Percentiles rank a stretch among this genome's conserved stretches.
These are phyloP conservation scores for Kryptolebias ocellatus DNA, from an alignment of 2,797 vertebrate genomes.

Conservation along the genomic window DNA sequence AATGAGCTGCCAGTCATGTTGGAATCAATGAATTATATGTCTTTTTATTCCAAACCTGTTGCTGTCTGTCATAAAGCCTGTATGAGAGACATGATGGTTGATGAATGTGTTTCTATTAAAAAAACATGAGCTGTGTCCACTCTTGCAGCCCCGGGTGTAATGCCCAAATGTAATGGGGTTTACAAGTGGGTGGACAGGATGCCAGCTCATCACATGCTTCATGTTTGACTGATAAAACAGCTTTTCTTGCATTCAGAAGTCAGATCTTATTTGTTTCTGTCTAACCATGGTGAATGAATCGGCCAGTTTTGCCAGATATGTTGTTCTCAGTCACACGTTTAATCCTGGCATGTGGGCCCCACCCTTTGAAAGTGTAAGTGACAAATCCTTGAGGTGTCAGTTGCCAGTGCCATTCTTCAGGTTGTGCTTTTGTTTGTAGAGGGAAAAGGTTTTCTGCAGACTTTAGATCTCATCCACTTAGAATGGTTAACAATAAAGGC, in stretches of 20 bases:
- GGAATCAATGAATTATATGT: background rate
- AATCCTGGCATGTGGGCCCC: background rate
- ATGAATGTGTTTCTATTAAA: background rate
- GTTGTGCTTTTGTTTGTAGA: background rate
- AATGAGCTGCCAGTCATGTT: background rate
- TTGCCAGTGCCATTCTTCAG: background rate
- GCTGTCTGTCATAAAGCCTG: background rate
- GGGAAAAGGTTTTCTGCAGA: background rate
- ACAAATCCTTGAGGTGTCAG: no score
- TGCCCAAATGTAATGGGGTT: no score
- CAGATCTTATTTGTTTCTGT: background rate
- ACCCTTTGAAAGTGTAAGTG: no score
- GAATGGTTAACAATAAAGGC: background rate
- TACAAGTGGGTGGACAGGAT: no score
- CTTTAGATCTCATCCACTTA: background rate
- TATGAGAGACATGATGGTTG: background rate
- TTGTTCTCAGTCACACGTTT: background rate
- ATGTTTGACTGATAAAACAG: no score
- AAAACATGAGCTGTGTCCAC: background rate
- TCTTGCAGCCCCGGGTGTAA: background rate
- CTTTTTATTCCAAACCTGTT: background rate
- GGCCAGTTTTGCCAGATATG: no score
- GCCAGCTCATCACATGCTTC: no score
- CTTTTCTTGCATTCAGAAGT: background rate
- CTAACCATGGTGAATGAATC: background rate